Evolutionary conservation across 2,797 vertebrate species (phyloP), one percentile per base, ranked within the genome.

Genomic region (Phaenicophaeus curvirostris): DNA sequence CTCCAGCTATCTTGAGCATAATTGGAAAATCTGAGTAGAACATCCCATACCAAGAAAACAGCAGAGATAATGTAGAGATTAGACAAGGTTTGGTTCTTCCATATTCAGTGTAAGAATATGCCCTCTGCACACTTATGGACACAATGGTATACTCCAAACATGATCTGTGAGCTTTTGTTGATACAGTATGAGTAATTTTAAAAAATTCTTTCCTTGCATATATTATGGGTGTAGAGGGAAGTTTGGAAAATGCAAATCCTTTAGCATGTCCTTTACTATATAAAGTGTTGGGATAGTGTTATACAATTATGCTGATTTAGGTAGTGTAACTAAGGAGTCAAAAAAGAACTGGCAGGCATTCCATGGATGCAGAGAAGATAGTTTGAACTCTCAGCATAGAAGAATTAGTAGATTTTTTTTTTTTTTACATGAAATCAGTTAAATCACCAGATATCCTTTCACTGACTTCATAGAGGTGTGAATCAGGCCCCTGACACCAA

Each of bases 21-120:
- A 69, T 44, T 93, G 59, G 87, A 94, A 91, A 91, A 81, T 73
- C 59, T 39, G 77, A 90, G 51, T 84, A 68, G 62, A 39, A 89
- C 25, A 39, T 84, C 24, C 0, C 3, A 42, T 48, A 90, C 63
- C 27, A 73, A 71, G 41, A 95, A 84, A 82, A 91, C 15, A 69
- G 53, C 39, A 82, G 71, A 33, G 73, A 42, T 90, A 75, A 89
- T 89, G 50, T 23, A 83, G 76, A 81, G 33, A 86, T 88, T 65
- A 82, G 53, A 50, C 79, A 46, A 79, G 61, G 30, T 73, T 95
- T 46, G 55, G 19, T 80, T 87, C 72, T 94, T 86, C 48, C 41
- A 28, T 89, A 31, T 48, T 83, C 15, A 50, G 4, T 59, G 63
- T 68, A 86, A 58, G 77, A 61, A 51, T 51, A 51, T 28, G 50